Conservation (phyloP, 1,140 invertebrate species). For the Laodelphax striatellus region DNA sequence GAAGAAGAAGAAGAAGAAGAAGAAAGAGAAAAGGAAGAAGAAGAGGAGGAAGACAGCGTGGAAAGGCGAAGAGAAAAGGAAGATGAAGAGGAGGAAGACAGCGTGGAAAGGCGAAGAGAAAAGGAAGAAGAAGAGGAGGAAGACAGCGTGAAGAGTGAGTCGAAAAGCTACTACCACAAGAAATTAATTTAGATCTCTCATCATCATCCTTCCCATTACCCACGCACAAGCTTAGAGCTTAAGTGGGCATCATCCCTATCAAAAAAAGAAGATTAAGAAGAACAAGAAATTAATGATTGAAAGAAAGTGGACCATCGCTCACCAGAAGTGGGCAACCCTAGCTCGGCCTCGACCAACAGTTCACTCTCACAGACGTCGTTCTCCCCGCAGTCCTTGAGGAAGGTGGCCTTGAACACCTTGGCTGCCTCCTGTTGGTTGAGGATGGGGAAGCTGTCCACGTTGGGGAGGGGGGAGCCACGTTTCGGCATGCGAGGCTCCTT, state of each 20-base stretch:
- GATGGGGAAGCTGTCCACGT: constrained; percentile 72
- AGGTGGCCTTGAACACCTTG: constrained; percentile 69
- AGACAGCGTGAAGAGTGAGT: too few relatives aligned
- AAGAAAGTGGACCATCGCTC: background rate
- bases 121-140: background rate
- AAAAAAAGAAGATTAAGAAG: background rate
- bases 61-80: background rate
- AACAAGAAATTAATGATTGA: background rate
- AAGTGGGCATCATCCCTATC: too few relatives aligned
- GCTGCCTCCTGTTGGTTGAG: constrained; percentile 77
- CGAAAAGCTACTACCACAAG: too few relatives aligned
- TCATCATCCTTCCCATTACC: too few relatives aligned
- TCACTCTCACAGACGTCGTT: constrained; percentile 85
- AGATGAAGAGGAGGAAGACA: background rate
- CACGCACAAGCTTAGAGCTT: too few relatives aligned
- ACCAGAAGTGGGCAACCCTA: constrained; percentile 40
- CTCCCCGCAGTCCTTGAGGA: constrained; percentile 85
- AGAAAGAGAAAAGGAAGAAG: background rate
- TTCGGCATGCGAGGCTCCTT: constrained; percentile 43
- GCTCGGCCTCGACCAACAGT: constrained; percentile 51
- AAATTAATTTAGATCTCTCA: too few relatives aligned
- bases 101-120: background rate
- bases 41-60: too few relatives aligned
- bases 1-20: background rate
- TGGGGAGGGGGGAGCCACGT: constrained; percentile 44